Conservation (phyloP, 2,888 invertebrate species). For the Eupithecia inturbata region DNA sequence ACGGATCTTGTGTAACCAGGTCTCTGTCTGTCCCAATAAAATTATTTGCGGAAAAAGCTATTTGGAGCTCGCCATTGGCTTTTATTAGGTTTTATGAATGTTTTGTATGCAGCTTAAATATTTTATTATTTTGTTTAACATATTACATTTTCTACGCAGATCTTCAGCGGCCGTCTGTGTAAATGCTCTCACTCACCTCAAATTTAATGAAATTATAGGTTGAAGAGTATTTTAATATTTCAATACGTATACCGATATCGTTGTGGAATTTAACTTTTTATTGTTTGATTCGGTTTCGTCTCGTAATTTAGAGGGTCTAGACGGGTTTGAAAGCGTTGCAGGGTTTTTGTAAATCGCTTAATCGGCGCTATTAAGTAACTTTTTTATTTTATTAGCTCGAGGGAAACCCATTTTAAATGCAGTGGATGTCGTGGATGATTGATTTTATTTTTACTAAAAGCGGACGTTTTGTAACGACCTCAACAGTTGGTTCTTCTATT, state of each 20-base stretch:
- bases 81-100: neutral
- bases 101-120: neutral
- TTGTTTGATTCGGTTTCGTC: conserved; percentile 75
- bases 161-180: neutral
- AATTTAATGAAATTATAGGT: conserved; percentile 84
- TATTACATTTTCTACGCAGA: neutral
- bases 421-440: conserved; percentile 33
- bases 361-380: conserved; percentile 35
- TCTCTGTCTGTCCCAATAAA: neutral
- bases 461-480: neutral
- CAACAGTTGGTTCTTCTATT: neutral
- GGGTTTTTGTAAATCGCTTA: conserved; percentile 38
- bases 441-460: conserved; percentile 15
- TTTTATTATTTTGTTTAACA: neutral
- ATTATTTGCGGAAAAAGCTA: neutral
- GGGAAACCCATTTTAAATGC: conserved; percentile 28
- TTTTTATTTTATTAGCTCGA: conserved; percentile 39
- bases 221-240: conserved; percentile 82
- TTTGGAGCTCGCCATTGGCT: neutral
- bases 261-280: conserved; percentile 81
- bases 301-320: conserved; percentile 78
- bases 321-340: conserved; percentile 63
- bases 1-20: too few species aligned
- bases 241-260: conserved; percentile 79
- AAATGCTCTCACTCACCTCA: conserved; percentile 55